Evolutionary conservation across 2,113 vertebrate genomes (phyloP), one percentile per base, ranked within the genome.

Genomic region (Prionailurus viverrinus): DNA sequence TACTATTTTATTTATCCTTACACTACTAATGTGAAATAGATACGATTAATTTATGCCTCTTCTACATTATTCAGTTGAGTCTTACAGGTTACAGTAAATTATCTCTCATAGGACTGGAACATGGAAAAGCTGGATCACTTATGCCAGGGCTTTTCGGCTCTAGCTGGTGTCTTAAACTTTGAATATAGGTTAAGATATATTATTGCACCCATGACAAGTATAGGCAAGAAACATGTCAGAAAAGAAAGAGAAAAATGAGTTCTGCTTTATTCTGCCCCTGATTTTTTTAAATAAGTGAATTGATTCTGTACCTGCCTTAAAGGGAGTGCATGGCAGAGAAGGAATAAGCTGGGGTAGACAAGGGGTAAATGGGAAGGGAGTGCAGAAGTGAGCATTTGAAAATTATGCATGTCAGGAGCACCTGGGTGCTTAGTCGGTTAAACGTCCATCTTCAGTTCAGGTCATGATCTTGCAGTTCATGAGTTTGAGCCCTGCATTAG

Each of bases 1-100:
- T 36, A 68, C 45, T n/a, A 9, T 78, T 81, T 91, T 94, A n/a
- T 89, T 87, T 95, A 86, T 83, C 25, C 19, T 91, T 7, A 16
- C 1, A 68, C 8, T 33, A 48, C 16, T 76, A 21, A 78, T 21
- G 48, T 96, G 23, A 55, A 91, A 25, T 78, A 71, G 3, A 39
- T 25, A n/a, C 3, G 93, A 9, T 89, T 74, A 16, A 29, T 74
- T 94, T 78, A 41, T 81, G 48, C 27, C 58, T 85, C 76, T 51
- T 81, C 7, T 69, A 51, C 45, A 68, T 29, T 51, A 48, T 68
- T 86, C 25, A 19, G 2, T 65, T 63, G 6, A 87, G 4, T 78
- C 10, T 92, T 80, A 36, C 8, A 85, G 39, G 14, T 73, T 84
- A n/a, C 31, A 21, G 12, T 73, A 78, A 51, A n/a, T 48, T 80